Evolutionary conservation across 53 echinoderm and acorn worm species (phyloP).

Genomic region (Hippasteria phrygiana): DNA sequence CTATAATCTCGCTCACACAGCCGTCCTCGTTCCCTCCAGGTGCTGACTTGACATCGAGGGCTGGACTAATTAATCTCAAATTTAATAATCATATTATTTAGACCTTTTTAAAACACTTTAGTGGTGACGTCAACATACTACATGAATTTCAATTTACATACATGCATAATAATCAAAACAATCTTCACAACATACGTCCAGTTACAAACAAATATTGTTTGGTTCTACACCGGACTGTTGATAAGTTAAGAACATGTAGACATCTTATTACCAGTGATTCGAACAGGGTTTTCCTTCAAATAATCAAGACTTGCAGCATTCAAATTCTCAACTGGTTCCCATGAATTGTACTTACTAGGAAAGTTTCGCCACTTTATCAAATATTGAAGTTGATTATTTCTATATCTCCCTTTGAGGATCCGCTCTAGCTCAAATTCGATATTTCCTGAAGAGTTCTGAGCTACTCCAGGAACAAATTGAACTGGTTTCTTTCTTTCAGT

Average conservation of each 20-base stretch:
- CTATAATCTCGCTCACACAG: neutral
- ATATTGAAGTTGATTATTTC: slow-evolving; percentile 5
- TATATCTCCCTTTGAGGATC: neutral
- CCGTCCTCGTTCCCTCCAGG: neutral
- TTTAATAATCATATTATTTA: too few species aligned
- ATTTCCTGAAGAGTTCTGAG: neutral
- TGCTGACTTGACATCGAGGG: neutral
- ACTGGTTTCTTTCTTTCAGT: neutral
- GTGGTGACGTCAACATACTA: neutral
- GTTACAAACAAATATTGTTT: neutral
- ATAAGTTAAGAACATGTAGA: neutral
- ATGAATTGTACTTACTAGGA: neutral
- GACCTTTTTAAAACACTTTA: neutral
- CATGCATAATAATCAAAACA: neutral
- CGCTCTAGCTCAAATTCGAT: neutral
- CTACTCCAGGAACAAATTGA: neutral
- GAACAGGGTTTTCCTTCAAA: neutral
- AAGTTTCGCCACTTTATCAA: neutral
- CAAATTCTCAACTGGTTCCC: neutral
- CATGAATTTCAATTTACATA: neutral
- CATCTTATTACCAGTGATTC: neutral
- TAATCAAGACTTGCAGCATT: slow-evolving; percentile 1
- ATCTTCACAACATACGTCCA: slow-evolving; percentile 13
- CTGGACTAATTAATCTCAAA: neutral
- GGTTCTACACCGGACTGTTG: neutral